phyloP scores from a whole-genome alignment of 2,113 vertebrate genomes.

The Corythornis madagascariensis region DNA sequence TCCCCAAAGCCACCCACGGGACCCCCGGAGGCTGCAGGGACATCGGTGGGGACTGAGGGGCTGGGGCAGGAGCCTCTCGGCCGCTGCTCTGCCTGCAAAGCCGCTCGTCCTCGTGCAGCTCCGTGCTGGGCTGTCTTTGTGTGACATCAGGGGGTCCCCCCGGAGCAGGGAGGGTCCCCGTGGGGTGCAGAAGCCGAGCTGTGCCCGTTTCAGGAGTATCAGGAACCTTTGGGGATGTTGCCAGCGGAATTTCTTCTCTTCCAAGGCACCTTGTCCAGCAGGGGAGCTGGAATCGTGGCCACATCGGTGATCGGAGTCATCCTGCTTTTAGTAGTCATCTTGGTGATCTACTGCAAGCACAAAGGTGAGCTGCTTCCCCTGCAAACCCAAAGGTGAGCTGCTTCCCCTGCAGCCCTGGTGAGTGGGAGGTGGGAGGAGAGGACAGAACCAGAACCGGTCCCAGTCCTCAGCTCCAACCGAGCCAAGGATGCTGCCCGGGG shows the following conservation, averaged over 20 bases:
- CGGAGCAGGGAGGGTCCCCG: not conserved
- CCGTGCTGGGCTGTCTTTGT: rapidly evolving
- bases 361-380: not conserved
- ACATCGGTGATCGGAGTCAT: rapidly evolving
- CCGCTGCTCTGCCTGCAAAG: not conserved
- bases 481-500: rapidly evolving
- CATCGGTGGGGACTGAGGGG: not conserved
- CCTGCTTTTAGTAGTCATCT: rapidly evolving
- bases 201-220: rapidly evolving
- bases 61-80: rapidly evolving
- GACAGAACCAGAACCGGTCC: rapidly evolving
- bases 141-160: not conserved
- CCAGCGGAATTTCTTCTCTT: not conserved
- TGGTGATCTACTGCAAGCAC: rapidly evolving
- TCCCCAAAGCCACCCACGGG: not conserved
- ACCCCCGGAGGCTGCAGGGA: too few relatives aligned
- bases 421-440: not conserved
- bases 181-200: rapidly evolving
- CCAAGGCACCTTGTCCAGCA: not conserved
- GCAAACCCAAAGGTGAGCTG: not conserved
- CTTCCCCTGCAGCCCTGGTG: not conserved
- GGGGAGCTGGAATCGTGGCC: rapidly evolving
- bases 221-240: rapidly evolving
- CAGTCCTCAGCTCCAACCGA: too few relatives aligned
- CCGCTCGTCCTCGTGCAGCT: not conserved